A percentile compares a stretch with the other conserved stretches of the same genome.
Conservation (phyloP, 2,888 invertebrate species). For the Cybosia mesomella region DNA sequence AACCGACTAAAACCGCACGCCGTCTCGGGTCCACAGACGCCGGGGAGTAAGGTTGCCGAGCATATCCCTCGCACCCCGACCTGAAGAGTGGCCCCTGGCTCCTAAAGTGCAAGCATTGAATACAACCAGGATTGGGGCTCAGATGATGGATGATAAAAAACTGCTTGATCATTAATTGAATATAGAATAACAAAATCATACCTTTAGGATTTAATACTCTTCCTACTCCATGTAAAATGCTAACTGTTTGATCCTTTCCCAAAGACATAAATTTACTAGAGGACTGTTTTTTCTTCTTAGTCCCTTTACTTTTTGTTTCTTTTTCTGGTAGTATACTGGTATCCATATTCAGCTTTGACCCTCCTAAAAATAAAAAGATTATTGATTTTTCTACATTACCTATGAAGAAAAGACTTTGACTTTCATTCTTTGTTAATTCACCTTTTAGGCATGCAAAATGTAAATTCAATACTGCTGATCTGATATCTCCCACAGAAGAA, state of each 20-base stretch:
- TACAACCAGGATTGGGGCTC: too few species aligned
- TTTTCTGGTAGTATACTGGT: slow-evolving; percentile 74
- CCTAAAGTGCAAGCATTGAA: not conserved
- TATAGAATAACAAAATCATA: slow-evolving; percentile 55
- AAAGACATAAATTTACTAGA: slow-evolving; percentile 82
- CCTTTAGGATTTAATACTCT: slow-evolving; percentile 93
- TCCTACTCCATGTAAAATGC: slow-evolving; percentile 92
- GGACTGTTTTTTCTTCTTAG: slow-evolving; percentile 76
- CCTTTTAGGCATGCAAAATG: slow-evolving; percentile 93
- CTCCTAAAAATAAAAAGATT: slow-evolving; percentile 62
- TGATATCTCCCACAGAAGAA: slow-evolving; percentile 92
- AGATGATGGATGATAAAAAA: not conserved
- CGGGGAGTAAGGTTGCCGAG: too few species aligned
- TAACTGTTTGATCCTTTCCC: slow-evolving; percentile 90
- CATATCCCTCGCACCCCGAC: too few species aligned
- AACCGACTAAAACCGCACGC: too few species aligned
- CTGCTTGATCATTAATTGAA: not conserved
- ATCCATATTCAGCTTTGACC: slow-evolving; percentile 71
- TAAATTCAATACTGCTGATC: slow-evolving; percentile 93
- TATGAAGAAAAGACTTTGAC: not conserved
- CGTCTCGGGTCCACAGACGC: too few species aligned
- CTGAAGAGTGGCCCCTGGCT: not conserved
- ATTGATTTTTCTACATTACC: not conserved
- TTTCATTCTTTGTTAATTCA: too few species aligned
- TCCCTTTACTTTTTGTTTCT: slow-evolving; percentile 72